Conservation (phyloP, 2,113 vertebrate genomes). For the Pseudopodoces humilis region DNA sequence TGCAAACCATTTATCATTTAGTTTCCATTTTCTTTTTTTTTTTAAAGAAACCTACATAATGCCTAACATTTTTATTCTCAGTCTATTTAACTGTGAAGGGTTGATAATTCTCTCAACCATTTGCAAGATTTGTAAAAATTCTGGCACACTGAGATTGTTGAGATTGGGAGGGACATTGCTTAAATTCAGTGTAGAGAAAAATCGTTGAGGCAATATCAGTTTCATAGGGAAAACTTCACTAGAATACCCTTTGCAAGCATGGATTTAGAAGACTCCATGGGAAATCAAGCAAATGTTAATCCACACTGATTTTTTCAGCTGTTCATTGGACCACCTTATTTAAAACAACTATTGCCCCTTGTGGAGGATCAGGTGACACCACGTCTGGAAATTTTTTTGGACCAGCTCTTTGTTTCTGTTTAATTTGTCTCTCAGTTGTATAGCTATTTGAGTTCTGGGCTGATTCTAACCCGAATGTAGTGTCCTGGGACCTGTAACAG, state of each 20-base stretch:
- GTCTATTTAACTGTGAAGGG: neutral
- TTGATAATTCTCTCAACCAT: neutral
- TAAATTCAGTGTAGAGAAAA: neutral
- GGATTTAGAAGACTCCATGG: conserved; percentile 25
- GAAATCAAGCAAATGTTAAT: conserved; percentile 36
- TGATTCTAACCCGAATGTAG: conserved; percentile 39
- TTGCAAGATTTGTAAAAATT: neutral
- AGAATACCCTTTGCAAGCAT: neutral
- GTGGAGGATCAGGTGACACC: conserved; percentile 56
- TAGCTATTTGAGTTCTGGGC: conserved; percentile 39
- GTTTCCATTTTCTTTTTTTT: neutral
- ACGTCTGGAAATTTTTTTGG: conserved; percentile 57
- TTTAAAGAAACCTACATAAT: neutral
- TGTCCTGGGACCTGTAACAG: conserved; percentile 31
- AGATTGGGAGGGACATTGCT: neutral
- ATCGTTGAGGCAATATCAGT: neutral
- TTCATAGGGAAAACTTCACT: neutral
- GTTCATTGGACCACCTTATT: conserved; percentile 52
- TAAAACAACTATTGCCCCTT: conserved; percentile 40
- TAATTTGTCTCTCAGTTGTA: conserved; percentile 37
- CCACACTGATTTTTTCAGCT: conserved; percentile 53
- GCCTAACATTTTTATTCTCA: conserved; percentile 14
- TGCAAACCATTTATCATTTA: conserved; percentile 14
- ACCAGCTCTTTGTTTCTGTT: conserved; percentile 54
- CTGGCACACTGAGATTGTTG: neutral